Conservation (phyloP, 2,113 vertebrate genomes). For the Percina caprodes region DNA sequence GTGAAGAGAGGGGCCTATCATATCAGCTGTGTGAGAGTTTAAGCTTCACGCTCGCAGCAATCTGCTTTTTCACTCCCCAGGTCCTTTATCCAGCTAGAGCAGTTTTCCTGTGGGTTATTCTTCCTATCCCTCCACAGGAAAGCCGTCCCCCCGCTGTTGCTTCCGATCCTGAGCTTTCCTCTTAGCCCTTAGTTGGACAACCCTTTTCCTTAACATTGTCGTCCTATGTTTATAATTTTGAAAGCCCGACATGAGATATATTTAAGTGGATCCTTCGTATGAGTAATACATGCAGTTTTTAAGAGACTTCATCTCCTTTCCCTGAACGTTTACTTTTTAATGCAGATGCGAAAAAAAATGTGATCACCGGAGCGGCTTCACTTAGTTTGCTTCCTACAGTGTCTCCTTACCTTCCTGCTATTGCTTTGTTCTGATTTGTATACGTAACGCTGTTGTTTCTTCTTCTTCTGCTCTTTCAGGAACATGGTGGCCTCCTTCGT, state of each 20-base stretch:
- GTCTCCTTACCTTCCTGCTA: slow-evolving; percentile 44
- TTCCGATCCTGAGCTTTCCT: slow-evolving; percentile 78
- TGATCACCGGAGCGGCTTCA: slow-evolving; percentile 23
- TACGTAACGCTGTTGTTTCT: slow-evolving; percentile 30
- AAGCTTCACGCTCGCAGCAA: slow-evolving; percentile 65
- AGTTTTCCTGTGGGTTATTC: slow-evolving; percentile 83
- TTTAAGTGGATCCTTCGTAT: slow-evolving; percentile 15
- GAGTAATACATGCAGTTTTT: not conserved
- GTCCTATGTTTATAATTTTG: slow-evolving; percentile 46
- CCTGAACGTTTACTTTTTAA: not conserved
- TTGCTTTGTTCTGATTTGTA: slow-evolving; percentile 48
- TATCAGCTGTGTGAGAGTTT: slow-evolving; percentile 70
- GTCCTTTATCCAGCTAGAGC: slow-evolving; percentile 79
- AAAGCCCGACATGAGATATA: slow-evolving; percentile 10
- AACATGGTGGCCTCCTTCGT: slow-evolving; percentile 95
- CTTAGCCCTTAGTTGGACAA: slow-evolving; percentile 58
- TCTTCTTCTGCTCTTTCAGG: slow-evolving; percentile 81
- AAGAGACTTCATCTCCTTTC: not conserved
- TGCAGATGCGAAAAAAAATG: slow-evolving; percentile 13
- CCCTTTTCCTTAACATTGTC: slow-evolving; percentile 65
- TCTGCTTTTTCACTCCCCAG: slow-evolving; percentile 79
- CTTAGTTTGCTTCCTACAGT: slow-evolving; percentile 17
- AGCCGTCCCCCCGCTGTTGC: slow-evolving; percentile 70
- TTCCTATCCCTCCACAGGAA: slow-evolving; percentile 83
- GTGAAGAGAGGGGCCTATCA: slow-evolving; percentile 76